These are phyloP conservation scores for Netelia fuscicornis DNA, from an alignment of 2,888 invertebrate genomes.

Conservation along the genomic window DNA sequence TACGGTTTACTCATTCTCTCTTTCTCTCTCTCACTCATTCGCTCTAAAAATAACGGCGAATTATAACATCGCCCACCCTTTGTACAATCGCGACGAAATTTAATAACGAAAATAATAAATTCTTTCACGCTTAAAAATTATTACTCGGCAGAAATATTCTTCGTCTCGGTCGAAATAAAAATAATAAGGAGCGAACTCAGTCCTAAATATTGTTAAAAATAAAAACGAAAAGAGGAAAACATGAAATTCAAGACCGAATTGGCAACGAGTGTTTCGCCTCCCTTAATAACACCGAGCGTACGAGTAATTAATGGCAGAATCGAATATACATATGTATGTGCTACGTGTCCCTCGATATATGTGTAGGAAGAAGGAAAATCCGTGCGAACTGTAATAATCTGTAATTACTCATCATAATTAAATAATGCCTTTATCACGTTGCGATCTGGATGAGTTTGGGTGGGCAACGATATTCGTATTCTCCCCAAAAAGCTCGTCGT, in stretches of 20 bases:
- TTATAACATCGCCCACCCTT: slow-evolving; percentile 57
- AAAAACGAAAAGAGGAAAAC: slow-evolving; percentile 2
- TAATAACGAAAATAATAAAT: too few species aligned
- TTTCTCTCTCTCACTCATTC: slow-evolving; percentile 42
- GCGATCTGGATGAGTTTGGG: slow-evolving; percentile 73
- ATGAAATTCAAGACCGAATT: slow-evolving; percentile 34
- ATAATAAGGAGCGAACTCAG: slow-evolving; percentile 34
- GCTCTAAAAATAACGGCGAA: slow-evolving; percentile 53
- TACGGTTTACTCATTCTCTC: slow-evolving; percentile 41
- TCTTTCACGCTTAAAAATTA: neutral
- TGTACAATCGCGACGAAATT: slow-evolving; percentile 42
- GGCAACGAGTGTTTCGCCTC: slow-evolving; percentile 77
- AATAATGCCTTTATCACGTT: slow-evolving; percentile 76
- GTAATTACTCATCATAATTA: slow-evolving; percentile 81
- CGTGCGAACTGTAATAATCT: slow-evolving; percentile 78
- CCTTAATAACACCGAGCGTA: slow-evolving; percentile 70
- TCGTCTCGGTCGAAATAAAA: neutral
- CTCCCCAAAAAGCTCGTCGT: slow-evolving; percentile 13
- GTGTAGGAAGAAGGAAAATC: slow-evolving; percentile 66
- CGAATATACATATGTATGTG: slow-evolving; percentile 20
- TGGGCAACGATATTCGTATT: slow-evolving; percentile 74
- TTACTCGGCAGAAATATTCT: neutral
- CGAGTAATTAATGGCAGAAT: slow-evolving; percentile 78
- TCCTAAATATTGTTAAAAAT: slow-evolving; percentile 13
- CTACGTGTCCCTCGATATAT: slow-evolving; percentile 38